These are phyloP conservation scores for Erebia palarica DNA, from an alignment of 2,888 invertebrate species.

Conservation along the genomic window DNA sequence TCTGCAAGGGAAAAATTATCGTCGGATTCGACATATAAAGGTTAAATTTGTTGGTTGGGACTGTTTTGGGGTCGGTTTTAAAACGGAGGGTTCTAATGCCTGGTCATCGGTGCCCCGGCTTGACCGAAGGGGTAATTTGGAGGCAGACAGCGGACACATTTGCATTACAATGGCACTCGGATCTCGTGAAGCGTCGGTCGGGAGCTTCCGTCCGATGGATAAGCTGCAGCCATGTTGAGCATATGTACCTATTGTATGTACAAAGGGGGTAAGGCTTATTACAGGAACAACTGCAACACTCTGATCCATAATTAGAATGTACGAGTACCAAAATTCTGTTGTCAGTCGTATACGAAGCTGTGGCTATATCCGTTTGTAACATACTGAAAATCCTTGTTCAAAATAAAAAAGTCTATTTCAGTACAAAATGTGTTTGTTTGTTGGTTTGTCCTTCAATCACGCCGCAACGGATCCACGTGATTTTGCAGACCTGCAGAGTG, in stretches of 20 bases:
- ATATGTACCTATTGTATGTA: slow-evolving; percentile 28
- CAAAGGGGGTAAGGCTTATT: background rate
- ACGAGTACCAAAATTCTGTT: background rate
- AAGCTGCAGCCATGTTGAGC: slow-evolving; percentile 53
- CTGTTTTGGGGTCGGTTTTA: slow-evolving; percentile 62
- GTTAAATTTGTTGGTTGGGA: slow-evolving; percentile 51
- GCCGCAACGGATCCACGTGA: too few relatives aligned
- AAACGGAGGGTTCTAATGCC: slow-evolving; percentile 77
- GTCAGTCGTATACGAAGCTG: too few relatives aligned
- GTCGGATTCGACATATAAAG: slow-evolving; percentile 50
- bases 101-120: slow-evolving; percentile 70
- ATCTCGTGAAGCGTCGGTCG: slow-evolving; percentile 56
- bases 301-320: background rate
- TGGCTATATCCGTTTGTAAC: too few relatives aligned
- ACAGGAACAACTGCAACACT: slow-evolving; percentile 5
- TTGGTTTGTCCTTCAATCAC: too few relatives aligned
- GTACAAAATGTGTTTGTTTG: too few relatives aligned
- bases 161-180: slow-evolving; percentile 78
- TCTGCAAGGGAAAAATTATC: slow-evolving; percentile 49
- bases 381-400: too few relatives aligned
- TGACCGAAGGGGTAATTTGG: slow-evolving; percentile 80
- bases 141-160: slow-evolving; percentile 80
- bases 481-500: too few relatives aligned
- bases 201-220: slow-evolving; percentile 72
- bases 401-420: too few relatives aligned